Evolutionary conservation across 1,140 invertebrate species (phyloP).

Genomic region (Drosophila navojoa): DNA sequence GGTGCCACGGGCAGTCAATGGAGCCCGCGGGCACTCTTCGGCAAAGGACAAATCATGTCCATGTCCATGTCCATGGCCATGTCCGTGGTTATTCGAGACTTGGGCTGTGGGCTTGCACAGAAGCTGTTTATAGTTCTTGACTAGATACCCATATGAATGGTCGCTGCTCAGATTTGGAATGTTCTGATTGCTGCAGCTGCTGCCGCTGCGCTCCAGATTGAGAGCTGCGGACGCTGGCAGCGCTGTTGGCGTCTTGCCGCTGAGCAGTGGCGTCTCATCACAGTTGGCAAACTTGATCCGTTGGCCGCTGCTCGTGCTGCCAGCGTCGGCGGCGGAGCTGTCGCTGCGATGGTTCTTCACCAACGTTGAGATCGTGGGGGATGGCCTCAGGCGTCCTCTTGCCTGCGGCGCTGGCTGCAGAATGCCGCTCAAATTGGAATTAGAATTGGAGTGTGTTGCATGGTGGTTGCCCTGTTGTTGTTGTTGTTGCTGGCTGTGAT

Average conservation of each 20-base stretch:
- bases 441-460: conserved; percentile 61
- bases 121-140: conserved; percentile 66
- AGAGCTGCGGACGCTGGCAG: neutral
- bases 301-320: conserved; percentile 55
- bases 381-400: conserved; percentile 56
- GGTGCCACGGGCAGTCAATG: conserved; percentile 30
- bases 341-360: conserved; percentile 48
- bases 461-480: conserved; percentile 37
- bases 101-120: conserved; percentile 30
- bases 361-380: conserved; percentile 78
- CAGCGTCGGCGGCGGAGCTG: conserved; percentile 41
- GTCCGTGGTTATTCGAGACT: conserved; percentile 45
- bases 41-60: conserved; percentile 14
- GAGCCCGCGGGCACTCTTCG: conserved; percentile 55
- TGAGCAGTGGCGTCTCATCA: conserved; percentile 54
- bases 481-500: conserved; percentile 33
- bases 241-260: conserved; percentile 11
- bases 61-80: conserved; percentile 9
- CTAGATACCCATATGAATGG: conserved; percentile 59
- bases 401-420: conserved; percentile 52
- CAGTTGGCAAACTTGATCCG: conserved; percentile 71
- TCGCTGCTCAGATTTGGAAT: conserved; percentile 51
- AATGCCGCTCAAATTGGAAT: conserved; percentile 75
- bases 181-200: conserved; percentile 55
- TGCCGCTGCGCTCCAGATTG: conserved; percentile 47